These are phyloP conservation scores for Calameuta filiformis DNA, from an alignment of 2,888 invertebrate species.

Conservation along the genomic window DNA sequence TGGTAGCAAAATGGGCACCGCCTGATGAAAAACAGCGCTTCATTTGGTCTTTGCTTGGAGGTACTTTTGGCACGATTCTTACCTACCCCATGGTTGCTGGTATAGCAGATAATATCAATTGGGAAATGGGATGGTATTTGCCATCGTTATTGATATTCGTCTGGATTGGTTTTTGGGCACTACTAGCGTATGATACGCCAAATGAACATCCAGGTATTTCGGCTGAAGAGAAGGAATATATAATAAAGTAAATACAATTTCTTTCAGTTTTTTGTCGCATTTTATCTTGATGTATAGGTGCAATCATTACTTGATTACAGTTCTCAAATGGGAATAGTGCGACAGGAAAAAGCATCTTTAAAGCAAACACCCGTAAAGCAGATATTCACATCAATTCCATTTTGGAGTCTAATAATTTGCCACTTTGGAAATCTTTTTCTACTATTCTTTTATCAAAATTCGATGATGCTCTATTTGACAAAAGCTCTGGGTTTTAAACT, in stretches of 20 bases:
- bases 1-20: conserved; percentile 80
- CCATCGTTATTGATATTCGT: conserved; percentile 70
- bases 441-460: conserved; percentile 79
- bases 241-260: conserved; percentile 58
- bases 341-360: conserved; percentile 36
- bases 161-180: conserved; percentile 73
- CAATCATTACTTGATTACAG: conserved; percentile 59
- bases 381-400: conserved; percentile 75
- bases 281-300: background rate
- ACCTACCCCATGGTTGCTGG: conserved; percentile 77
- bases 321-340: conserved; percentile 59
- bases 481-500: conserved; percentile 79
- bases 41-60: conserved; percentile 78
- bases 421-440: conserved; percentile 85
- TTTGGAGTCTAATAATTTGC: conserved; percentile 74
- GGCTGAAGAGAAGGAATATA: conserved; percentile 73
- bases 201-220: conserved; percentile 73
- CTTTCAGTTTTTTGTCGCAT: conserved; percentile 34
- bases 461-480: conserved; percentile 80
- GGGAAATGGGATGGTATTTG: conserved; percentile 77
- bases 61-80: conserved; percentile 77
- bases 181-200: conserved; percentile 75
- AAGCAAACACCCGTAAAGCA: conserved; percentile 73
- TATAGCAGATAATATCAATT: conserved; percentile 73
- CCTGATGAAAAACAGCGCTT: conserved; percentile 81